Evolutionary conservation across 2,113 vertebrate genomes (phyloP), one percentile per base, ranked within the genome.

Genomic region (Pollachius pollachius): DNA sequence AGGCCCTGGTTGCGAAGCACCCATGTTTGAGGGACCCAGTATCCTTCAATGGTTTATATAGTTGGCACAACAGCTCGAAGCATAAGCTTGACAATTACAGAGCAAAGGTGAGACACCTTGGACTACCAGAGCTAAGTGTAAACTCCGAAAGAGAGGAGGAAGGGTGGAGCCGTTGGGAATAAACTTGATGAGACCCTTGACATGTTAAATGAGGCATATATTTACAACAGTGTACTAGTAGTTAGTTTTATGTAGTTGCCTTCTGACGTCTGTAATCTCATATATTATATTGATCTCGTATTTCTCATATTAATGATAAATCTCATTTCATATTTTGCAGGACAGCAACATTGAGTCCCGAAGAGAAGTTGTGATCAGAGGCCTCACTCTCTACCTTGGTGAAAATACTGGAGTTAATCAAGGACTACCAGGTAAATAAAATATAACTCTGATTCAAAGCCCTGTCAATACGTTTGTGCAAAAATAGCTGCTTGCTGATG

Each of bases 1-100:
- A 80, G 63, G 64, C 70, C 37, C 54, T 80, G 21, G 18, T 76
- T 37, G n/a, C 1, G 11, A 70, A 73, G n/a, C 54, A 80, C 23
- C 78, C 64, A n/a, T 76, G 68, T 76, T 66, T 80, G 66, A 71
- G 21, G 63, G 70, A 70, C 57, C 57, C 73, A 58, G 62, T 62
- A 15, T 75, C 54, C 0, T 69, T 60, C 27, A 71, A 25, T 60
- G 71, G 71, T 27, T 15, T 70, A 16, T 41, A 58, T 67, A 16
- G 67, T 27, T 73, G 68, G 71, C 58, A 68, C 13, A 69, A 52
- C 41, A 71, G 62, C 34, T 19, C 64, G 3, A 64, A 64, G 23
- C 54, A 64, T 48, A 71, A 71, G 69, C 4, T 71, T 25, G 70
- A 3, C 15, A 72, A 72, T 34, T 59, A 72, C 63, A 72, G 62